phyloP scores from a whole-genome alignment of 2,113 vertebrate species.

The pig (Sus scrofa) region T2T-Sscrofa CM000817.6:90601501-90602000 shows the following conservation, averaged over 20 bases:
- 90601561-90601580: background rate
- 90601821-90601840: background rate
- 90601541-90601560: background rate
- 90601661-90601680: fast-evolving
- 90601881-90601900: background rate
- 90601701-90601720: no score
- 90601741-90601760: background rate
- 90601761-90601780: background rate
- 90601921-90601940: background rate
- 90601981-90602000: background rate
- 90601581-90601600: background rate
- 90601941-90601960: background rate
- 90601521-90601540: background rate
- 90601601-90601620: background rate
- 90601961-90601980: background rate
- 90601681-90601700: background rate
- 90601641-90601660: conserved; percentile 35
- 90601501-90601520: background rate
- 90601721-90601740: background rate
- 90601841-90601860: background rate
- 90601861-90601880: background rate
- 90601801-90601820: background rate
- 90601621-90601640: background rate
- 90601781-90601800: background rate
- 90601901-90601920: background rate